Evolutionary conservation across 2,888 invertebrate species (phyloP), one percentile per base, ranked within the genome.

Genomic region (Coecobrya sp.): DNA sequence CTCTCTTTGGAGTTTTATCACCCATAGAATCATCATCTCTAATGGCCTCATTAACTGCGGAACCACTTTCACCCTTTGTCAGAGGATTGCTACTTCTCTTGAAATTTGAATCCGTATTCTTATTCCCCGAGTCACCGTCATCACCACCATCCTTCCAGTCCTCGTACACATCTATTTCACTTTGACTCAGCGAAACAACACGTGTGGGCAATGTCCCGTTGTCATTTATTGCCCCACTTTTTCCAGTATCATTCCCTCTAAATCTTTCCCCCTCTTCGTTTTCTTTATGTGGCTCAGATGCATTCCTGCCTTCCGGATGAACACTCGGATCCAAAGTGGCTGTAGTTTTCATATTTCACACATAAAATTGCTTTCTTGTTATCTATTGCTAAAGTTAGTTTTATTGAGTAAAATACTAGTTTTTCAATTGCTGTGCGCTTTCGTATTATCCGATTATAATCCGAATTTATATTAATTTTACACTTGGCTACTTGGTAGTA

Each of bases 1-100:
- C 79, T 86, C 89, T 27, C 89, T 85, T 85, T 85, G 42, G 45
- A 88, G 79, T 92, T 92, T 92, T 92, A 92, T 92, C 92, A 89
- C 92, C 89, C 92, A 89, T 89, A 25, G 84, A 88, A 87, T 89
- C 92, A 89, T 92, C 92, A 85, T 92, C 79, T 89, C 85, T 92
- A 92, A 92, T 92, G 88, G 92, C 59, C 92, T 92, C 92, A 92
- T 92, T 92, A 92, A 92, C 85, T 92, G 73, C 73, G 73, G 62
- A 76, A 76, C 85, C 85, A 88, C 88, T 88, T 89, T 92, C 92
- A 84, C 92, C 92, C 89, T 92, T 88, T 89, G 88, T 89, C 89
- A 85, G 84, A 49, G 36, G 25, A 90, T n/a, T 86, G 73, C 36
- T 86, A 88, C 65, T 81, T 65, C 84, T 79, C 73, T 84, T 92